Percentiles rank a stretch among this genome's conserved stretches.
Evolutionary conservation across 64 coral and sea anemone species (phyloP).

Genomic region (Montipora capricornis): DNA sequence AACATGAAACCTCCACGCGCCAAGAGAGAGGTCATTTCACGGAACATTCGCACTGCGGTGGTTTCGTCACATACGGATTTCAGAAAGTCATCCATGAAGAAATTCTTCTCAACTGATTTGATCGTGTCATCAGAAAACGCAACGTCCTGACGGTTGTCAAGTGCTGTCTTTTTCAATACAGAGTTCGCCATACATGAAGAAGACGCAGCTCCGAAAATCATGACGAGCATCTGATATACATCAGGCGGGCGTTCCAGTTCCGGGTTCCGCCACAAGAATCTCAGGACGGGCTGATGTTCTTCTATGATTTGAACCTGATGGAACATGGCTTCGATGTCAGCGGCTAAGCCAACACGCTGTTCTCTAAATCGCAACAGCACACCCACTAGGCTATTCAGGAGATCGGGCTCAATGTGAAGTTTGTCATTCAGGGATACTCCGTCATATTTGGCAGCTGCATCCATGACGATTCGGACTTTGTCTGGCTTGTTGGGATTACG

Average conservation of each 20-base stretch:
- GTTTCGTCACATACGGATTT: constrained; percentile 51
- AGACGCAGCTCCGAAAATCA: constrained; percentile 69
- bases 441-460: not conserved
- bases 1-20: constrained; percentile 19
- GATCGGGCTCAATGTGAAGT: constrained; percentile 6
- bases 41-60: constrained; percentile 23
- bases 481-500: constrained; percentile 48
- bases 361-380: constrained; percentile 63
- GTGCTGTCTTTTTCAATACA: constrained; percentile 58
- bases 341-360: constrained; percentile 29
- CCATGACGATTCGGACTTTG: constrained; percentile 79
- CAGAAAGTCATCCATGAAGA: constrained; percentile 71
- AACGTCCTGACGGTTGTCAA: constrained; percentile 53
- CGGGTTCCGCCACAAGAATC: constrained; percentile 63
- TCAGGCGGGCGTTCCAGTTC: constrained; percentile 48
- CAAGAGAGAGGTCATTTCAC: constrained; percentile 46
- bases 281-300: constrained; percentile 55
- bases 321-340: constrained; percentile 64
- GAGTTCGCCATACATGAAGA: constrained; percentile 68
- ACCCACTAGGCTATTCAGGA: constrained; percentile 64
- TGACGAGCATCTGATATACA: constrained; percentile 63
- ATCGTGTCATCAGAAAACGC: constrained; percentile 57
- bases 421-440: no score
- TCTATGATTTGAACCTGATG: constrained; percentile 47
- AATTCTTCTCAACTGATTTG: constrained; percentile 45